Percentiles rank a stretch among this genome's conserved stretches.
Evolutionary conservation across 2,888 invertebrate species (phyloP).

Genomic region (Oxyteleia sp.): DNA sequence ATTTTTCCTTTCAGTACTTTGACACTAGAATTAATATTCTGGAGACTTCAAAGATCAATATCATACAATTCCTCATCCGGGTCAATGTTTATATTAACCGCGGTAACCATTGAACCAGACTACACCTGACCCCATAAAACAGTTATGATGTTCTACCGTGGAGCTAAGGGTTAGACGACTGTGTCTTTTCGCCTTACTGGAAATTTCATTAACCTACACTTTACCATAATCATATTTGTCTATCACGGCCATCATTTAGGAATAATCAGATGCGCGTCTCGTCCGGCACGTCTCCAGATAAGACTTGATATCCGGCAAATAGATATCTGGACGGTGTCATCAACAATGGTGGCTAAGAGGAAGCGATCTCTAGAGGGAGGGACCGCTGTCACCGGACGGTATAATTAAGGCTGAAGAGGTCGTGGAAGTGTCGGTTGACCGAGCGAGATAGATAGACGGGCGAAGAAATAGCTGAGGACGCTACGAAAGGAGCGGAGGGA

Average conservation of each 20-base stretch:
- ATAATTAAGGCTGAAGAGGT: slow-evolving; percentile 82
- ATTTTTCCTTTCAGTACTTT: too few relatives aligned
- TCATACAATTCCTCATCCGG: too few relatives aligned
- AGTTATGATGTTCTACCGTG: too few relatives aligned
- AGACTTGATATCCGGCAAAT: slow-evolving; percentile 47
- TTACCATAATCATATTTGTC: slow-evolving; percentile 19
- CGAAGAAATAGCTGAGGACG: slow-evolving; percentile 66
- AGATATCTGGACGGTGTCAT: slow-evolving; percentile 61
- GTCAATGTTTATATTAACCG: too few relatives aligned
- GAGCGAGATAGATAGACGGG: slow-evolving; percentile 68
- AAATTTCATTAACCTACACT: too few relatives aligned
- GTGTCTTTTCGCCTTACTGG: too few relatives aligned
- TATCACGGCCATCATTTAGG: slow-evolving; percentile 24
- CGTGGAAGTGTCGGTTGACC: slow-evolving; percentile 68
- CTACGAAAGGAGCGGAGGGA: slow-evolving; percentile 68
- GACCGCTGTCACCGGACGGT: slow-evolving; percentile 75
- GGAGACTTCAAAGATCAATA: too few relatives aligned
- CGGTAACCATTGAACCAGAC: too few relatives aligned
- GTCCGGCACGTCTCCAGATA: slow-evolving; percentile 36
- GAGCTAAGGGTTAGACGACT: too few relatives aligned
- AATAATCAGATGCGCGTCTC: slow-evolving; percentile 51
- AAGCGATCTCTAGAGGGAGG: slow-evolving; percentile 59
- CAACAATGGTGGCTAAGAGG: slow-evolving; percentile 58
- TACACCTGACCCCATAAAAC: too few relatives aligned
- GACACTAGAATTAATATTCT: too few relatives aligned